Evolutionary conservation across 2,113 vertebrate species (phyloP).

Genomic region (Zosterops japonicus): DNA sequence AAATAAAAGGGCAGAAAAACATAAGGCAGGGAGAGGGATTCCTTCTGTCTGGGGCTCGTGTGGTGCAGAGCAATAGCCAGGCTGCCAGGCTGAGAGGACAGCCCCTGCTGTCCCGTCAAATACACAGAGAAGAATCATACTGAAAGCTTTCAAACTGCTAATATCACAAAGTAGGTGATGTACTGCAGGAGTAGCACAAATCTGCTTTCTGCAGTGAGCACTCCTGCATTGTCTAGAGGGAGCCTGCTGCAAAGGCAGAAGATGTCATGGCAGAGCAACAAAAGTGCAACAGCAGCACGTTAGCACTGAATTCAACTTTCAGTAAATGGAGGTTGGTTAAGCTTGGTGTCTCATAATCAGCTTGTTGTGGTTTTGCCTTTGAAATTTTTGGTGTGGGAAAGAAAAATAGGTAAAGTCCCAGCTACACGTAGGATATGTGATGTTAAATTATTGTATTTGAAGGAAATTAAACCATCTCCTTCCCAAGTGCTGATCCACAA

Average conservation of each 20-base stretch:
- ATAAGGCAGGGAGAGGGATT: accelerated
- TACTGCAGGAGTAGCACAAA: background rate
- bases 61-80: background rate
- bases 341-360: background rate
- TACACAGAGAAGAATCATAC: background rate
- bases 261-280: background rate
- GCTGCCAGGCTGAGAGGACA: background rate
- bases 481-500: background rate
- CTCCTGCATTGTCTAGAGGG: background rate
- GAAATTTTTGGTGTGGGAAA: background rate
- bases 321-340: background rate
- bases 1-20: background rate
- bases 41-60: background rate
- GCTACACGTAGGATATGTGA: background rate
- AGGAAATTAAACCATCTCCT: background rate
- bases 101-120: background rate
- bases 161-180: background rate
- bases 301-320: background rate
- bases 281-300: background rate
- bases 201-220: background rate
- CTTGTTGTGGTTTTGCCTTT: background rate
- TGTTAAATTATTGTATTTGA: background rate
- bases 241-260: background rate
- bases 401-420: background rate
- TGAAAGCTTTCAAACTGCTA: background rate